Base-by-base conservation (phyloP, 2,797 vertebrate genomes). In the Salarias fasciatus region DNA sequence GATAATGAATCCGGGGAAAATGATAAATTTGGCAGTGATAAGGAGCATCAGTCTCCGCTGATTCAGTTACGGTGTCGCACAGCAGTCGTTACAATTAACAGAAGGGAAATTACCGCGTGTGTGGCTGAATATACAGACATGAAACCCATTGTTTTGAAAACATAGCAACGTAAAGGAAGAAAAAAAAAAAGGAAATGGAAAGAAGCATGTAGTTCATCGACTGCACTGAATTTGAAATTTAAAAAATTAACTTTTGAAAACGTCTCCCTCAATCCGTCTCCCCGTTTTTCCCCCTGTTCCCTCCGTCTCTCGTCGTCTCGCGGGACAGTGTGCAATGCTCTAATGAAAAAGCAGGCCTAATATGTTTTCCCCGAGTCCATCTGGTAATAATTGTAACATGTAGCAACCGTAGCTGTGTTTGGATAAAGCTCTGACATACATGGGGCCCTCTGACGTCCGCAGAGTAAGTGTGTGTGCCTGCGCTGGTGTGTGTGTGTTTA, bases 341-440 rank as follows among this genome's bases (percentile, higher is more conserved):
- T 87, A 88, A 88, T 88, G 84, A 88, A 89, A 89, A 89, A 81
- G 79, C 77, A 86, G 80, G 46, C 55, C 76, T 83, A 86, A 89
- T 89, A 85, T 76, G 73, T 85, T 85, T 85, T 86, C 83, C 72
- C 69, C 1, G 11, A 69, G 69, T 84, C 85, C 87, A 91, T 91
- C 88, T 91, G 90, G 89, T 84, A 89, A 89, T 91, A 90, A 90
- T 91, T 88, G 86, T 48, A 80, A 75, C 80, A 88, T 91, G 83
- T 86, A 89, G 90, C 87, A 91, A 91, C 88, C 72, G 85, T 88
- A 87, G 87, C 77, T 68, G 71, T 91, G 89, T 91, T 91, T 89
- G 87, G 88, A 89, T 86, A 89, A 86, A 88, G 72, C 86, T 83
- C 78, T 86, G 87, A 90, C 85, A 90, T 83, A 79, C 86, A 84